Evolutionary conservation across 2,113 vertebrate genomes (phyloP).

Genomic region (Ahaetulla prasina): DNA sequence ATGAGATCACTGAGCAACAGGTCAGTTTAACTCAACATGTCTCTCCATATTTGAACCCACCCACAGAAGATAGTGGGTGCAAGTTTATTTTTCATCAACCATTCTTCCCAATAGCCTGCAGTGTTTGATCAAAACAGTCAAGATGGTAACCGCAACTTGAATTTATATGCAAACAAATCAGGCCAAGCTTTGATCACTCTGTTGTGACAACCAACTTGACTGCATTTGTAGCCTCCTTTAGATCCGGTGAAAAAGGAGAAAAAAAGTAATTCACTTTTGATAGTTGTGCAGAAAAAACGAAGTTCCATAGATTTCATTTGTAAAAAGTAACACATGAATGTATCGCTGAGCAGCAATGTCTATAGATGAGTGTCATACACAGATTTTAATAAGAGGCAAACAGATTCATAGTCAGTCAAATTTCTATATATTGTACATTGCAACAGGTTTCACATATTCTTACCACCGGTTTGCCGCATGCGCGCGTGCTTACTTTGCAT

Average conservation of each 20-base stretch:
- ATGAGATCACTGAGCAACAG: slow-evolving; percentile 40
- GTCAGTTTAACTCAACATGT: slow-evolving; percentile 42
- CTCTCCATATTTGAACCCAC: too few species aligned
- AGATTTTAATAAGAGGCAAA: background rate
- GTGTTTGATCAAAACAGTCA: background rate
- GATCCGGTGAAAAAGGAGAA: background rate
- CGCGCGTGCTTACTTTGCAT: too few species aligned
- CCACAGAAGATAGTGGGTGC: background rate
- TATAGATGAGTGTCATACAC: background rate
- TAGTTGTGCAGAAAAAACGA: background rate
- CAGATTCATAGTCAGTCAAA: background rate
- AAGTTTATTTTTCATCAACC: background rate
- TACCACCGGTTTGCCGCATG: too few species aligned
- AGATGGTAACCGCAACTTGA: background rate
- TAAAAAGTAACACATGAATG: background rate
- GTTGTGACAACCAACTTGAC: background rate
- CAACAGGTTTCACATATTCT: too few species aligned
- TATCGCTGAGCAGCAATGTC: background rate
- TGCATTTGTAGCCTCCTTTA: background rate
- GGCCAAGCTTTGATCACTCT: background rate
- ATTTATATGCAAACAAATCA: background rate
- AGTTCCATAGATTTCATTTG: background rate
- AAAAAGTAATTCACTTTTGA: background rate
- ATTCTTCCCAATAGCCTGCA: background rate
- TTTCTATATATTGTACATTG: background rate